phyloP scores from a whole-genome alignment of 2,888 invertebrate species.

The Sinohyriopsis cumingii region DNA sequence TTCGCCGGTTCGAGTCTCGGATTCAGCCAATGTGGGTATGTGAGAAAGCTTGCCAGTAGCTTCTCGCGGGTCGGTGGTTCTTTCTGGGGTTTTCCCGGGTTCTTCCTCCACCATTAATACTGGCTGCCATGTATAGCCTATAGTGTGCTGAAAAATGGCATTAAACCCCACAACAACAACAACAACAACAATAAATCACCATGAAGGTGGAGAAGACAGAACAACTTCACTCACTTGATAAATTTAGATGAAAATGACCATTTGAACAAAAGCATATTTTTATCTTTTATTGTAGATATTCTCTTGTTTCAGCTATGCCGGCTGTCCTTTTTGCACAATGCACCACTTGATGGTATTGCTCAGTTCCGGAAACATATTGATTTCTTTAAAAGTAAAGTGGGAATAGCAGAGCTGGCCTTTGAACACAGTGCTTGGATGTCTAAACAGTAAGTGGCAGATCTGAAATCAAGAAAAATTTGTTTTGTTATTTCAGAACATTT shows the following conservation, averaged over 20 bases:
- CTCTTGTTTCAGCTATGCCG: slow-evolving; percentile 80
- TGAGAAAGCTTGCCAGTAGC: too few relatives aligned
- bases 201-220: too few relatives aligned
- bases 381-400: slow-evolving; percentile 83
- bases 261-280: not conserved
- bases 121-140: too few relatives aligned
- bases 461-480: not conserved
- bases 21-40: too few relatives aligned
- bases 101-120: too few relatives aligned
- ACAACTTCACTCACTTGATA: not conserved
- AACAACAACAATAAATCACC: too few relatives aligned
- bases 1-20: too few relatives aligned
- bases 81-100: too few relatives aligned
- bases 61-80: too few relatives aligned
- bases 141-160: too few relatives aligned
- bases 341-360: slow-evolving; percentile 93
- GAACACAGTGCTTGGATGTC: slow-evolving; percentile 97
- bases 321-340: slow-evolving; percentile 88
- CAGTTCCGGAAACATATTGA: slow-evolving; percentile 95
- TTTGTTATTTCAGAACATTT: not conserved
- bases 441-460: slow-evolving; percentile 82
- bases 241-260: not conserved
- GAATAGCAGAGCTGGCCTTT: slow-evolving; percentile 88
- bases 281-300: not conserved
- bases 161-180: too few relatives aligned